Conservation (phyloP, 2,113 vertebrate genomes). For the Rhinolophus ferrumequinum region DNA sequence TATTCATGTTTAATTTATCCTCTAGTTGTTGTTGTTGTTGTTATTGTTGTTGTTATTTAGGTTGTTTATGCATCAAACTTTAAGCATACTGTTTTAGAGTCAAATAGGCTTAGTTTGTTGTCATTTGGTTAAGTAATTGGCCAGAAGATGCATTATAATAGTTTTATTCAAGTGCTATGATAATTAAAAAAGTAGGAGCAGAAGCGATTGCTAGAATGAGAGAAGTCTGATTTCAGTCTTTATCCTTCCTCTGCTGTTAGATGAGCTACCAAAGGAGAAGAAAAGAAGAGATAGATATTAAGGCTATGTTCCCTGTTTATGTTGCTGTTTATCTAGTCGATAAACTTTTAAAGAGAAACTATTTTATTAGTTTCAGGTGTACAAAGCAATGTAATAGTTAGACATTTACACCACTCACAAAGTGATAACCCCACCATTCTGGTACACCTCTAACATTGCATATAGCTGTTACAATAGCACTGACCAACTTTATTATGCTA, state of each 20-base stretch:
- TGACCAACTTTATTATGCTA: too few species aligned
- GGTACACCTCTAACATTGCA: too few species aligned
- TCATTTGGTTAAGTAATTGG: neutral
- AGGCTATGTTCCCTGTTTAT: neutral
- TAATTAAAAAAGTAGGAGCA: neutral
- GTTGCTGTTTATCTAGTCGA: neutral
- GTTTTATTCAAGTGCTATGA: neutral
- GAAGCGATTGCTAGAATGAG: neutral
- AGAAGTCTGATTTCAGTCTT: neutral
- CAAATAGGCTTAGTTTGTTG: neutral
- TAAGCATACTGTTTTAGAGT: neutral
- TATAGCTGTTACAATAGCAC: too few species aligned
- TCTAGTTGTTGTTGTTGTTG: neutral
- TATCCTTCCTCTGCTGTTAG: neutral
- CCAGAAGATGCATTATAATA: neutral
- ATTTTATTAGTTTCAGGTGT: neutral
- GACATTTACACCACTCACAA: too few species aligned
- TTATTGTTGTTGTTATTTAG: neutral
- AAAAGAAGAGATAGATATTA: neutral
- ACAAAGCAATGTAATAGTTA: too few species aligned
- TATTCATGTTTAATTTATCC: neutral
- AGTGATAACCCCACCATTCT: too few species aligned
- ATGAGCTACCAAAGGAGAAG: neutral
- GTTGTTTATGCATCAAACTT: neutral
- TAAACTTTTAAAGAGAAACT: neutral